Evolutionary conservation across 2,797 vertebrate genomes (phyloP).

Genomic region (Squalus acanthias): DNA sequence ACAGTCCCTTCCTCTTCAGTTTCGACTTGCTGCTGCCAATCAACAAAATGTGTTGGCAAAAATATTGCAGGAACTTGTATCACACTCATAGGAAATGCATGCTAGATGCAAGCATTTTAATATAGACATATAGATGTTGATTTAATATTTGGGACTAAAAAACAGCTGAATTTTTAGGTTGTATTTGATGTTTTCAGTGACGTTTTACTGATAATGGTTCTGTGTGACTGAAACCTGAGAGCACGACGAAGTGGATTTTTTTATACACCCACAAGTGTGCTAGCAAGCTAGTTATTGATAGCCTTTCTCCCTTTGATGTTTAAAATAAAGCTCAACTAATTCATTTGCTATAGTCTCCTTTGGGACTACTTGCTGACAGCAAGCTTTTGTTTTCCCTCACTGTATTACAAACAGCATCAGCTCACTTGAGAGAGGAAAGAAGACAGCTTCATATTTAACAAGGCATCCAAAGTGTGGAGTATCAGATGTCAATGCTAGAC

Average conservation of each 20-base stretch:
- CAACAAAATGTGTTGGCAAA: too few species aligned
- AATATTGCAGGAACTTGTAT: not conserved
- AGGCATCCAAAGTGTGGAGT: not conserved
- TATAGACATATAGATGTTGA: not conserved
- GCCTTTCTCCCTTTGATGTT: not conserved
- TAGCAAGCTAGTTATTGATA: not conserved
- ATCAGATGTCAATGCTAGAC: not conserved
- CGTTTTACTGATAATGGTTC: not conserved
- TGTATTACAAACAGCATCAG: not conserved
- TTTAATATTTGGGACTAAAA: not conserved
- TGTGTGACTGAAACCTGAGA: not conserved
- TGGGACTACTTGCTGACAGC: not conserved
- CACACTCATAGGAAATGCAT: too few species aligned
- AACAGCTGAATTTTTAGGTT: not conserved
- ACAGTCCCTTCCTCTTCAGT: not conserved
- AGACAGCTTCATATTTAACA: not conserved
- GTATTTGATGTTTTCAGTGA: not conserved
- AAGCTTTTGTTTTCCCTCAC: not conserved
- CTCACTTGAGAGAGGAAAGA: not conserved
- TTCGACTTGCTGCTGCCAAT: not conserved
- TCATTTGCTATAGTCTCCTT: not conserved
- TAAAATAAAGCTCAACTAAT: conserved; percentile 8
- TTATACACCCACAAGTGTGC: not conserved
- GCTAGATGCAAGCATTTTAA: not conserved
- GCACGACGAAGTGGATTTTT: not conserved